Evolutionary conservation across 2,113 vertebrate species (phyloP).

Genomic region (Mustela nigripes): DNA sequence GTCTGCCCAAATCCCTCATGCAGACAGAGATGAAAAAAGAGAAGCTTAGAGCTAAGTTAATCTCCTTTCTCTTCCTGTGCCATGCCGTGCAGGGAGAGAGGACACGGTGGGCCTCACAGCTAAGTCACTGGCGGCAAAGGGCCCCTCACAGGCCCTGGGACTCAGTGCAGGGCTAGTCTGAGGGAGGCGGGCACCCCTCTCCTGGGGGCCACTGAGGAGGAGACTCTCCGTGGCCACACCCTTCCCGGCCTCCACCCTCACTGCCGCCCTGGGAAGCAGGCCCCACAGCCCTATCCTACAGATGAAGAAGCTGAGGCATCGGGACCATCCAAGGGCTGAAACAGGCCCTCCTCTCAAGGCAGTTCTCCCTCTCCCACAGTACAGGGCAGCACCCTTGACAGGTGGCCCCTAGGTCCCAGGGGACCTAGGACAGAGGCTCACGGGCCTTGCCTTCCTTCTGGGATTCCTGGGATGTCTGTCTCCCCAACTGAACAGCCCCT

Average conservation of each 20-base stretch:
- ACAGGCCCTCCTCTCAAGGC: background rate
- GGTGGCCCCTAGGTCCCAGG: background rate
- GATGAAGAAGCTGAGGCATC: background rate
- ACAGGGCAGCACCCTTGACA: background rate
- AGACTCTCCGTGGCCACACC: fast-evolving
- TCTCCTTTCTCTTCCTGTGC: background rate
- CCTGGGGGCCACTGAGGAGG: background rate
- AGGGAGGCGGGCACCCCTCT: background rate
- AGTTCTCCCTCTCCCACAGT: background rate
- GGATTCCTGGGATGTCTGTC: background rate
- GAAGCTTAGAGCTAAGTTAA: background rate
- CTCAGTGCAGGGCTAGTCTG: background rate
- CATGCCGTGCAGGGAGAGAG: background rate
- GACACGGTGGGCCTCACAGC: background rate
- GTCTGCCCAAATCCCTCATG: background rate
- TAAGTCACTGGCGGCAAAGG: background rate
- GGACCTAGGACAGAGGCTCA: background rate
- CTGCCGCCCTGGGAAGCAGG: background rate
- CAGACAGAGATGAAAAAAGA: background rate
- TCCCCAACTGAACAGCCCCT: background rate
- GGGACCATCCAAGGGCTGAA: background rate
- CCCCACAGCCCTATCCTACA: too few species aligned
- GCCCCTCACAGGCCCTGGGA: background rate
- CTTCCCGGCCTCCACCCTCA: background rate
- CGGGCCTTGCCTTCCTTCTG: background rate